Evolutionary conservation across 1,140 invertebrate genomes (phyloP).

Genomic region (Ericerus pela): DNA sequence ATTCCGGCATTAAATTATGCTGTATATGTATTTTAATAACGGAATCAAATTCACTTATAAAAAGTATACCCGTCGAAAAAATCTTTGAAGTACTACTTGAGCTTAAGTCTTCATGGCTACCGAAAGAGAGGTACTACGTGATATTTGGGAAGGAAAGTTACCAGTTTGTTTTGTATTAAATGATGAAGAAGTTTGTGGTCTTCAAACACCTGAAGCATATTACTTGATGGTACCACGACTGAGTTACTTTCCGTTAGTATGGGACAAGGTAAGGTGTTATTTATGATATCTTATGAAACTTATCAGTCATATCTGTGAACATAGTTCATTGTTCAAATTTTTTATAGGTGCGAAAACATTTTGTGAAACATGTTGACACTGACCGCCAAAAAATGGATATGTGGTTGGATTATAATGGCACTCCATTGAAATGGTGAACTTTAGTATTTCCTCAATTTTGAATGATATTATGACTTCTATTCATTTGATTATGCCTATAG

Average conservation of each 20-base stretch:
- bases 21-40: no score
- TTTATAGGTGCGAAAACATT: conserved; percentile 73
- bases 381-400: conserved; percentile 75
- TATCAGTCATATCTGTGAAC: neutral
- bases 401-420: conserved; percentile 90
- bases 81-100: no score
- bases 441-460: conserved; percentile 6
- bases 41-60: no score
- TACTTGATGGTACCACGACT: conserved; percentile 89
- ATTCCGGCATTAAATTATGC: no score
- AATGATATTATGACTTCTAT: neutral
- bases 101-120: conserved; percentile 83
- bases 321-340: neutral
- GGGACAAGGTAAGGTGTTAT: conserved; percentile 62
- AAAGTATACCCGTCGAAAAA: no score
- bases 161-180: conserved; percentile 80
- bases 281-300: neutral
- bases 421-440: conserved; percentile 70
- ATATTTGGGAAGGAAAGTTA: conserved; percentile 90
- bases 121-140: conserved; percentile 78
- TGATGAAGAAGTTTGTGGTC: conserved; percentile 70
- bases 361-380: conserved; percentile 61
- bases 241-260: conserved; percentile 89
- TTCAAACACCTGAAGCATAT: conserved; percentile 78
- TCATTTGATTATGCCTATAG: conserved; percentile 28